Evolutionary conservation across 2,113 vertebrate species (phyloP).

Genomic region (Apodemus sylvaticus): DNA sequence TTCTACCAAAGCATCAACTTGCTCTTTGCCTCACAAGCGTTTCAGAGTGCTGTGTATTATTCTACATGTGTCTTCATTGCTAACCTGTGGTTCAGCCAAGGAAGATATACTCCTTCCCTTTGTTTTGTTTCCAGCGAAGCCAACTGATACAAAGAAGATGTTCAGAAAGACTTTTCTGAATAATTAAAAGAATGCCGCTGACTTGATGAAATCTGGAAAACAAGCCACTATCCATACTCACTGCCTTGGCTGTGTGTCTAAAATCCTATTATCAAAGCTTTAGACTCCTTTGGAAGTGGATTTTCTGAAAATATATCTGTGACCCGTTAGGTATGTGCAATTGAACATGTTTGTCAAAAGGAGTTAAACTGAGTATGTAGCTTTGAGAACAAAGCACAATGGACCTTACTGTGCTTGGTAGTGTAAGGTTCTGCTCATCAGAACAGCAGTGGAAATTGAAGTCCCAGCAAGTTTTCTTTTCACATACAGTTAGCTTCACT

Average conservation of each 20-base stretch:
- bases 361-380: background rate
- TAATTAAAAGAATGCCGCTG: background rate
- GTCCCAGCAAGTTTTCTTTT: background rate
- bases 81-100: background rate
- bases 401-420: background rate
- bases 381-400: background rate
- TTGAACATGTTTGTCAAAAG: background rate
- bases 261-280: background rate
- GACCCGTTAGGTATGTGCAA: background rate
- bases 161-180: background rate
- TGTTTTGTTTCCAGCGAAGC: background rate
- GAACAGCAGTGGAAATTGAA: background rate
- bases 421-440: background rate
- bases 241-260: background rate
- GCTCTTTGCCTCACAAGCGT: background rate
- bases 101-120: background rate
- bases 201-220: background rate
- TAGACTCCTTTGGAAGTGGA: background rate
- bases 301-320: background rate
- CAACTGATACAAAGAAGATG: background rate
- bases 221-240: background rate
- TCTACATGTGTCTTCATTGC: background rate
- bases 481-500: background rate
- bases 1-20: background rate
- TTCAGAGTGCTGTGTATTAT: background rate